Evolutionary conservation across 2,888 invertebrate species (phyloP), one percentile per base, ranked within the genome.

Genomic region (Orgyia antiqua): DNA sequence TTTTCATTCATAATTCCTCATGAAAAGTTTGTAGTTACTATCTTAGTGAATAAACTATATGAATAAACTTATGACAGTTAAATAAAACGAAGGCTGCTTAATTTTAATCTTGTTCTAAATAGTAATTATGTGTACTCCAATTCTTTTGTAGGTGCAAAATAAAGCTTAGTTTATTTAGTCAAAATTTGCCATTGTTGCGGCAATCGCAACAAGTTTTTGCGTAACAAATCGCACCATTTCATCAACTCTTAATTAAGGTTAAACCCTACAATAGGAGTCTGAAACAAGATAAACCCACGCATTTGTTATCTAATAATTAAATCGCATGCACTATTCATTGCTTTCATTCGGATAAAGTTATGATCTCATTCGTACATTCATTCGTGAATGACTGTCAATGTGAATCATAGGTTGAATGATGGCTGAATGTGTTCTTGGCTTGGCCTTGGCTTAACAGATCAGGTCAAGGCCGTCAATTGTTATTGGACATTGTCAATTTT

Each of bases 381-480:
- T 39, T 43, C 45, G 38, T 52, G 43, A 46, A 47, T 9, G 23
- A 9, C 10, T 51, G 48, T 39, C 34, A 41, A 15, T 15, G 6
- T 4, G 15, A 15, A 15, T 15, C 4, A 15, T 4, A 15, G 30
- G 40, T 44, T 54, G 55, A 54, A 39, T 57, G 42, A 57, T 42
- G 26, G 32, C 39, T 36, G 43, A 49, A 51, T 33, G 28, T 34
- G 57, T 46, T 59, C 50, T 57, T 69, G 68, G 66, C 68, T 67
- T 67, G 68, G 66, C 68, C 68, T 67, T 68, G 61, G 31, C 29
- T 45, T 66, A 62, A 65, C 65, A 67, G 55, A 51, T 47, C 45
- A 38, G 64, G 76, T 75, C 73, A 75, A 68, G 73, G 76, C 39
- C 59, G 33, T 39, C 29, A 33, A 58, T 56, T 55, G 53, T 58